A percentile compares a stretch with the other conserved stretches of the same genome.
phyloP scores from a whole-genome alignment of 2,888 invertebrate species.

The Atrina japonica region DNA sequence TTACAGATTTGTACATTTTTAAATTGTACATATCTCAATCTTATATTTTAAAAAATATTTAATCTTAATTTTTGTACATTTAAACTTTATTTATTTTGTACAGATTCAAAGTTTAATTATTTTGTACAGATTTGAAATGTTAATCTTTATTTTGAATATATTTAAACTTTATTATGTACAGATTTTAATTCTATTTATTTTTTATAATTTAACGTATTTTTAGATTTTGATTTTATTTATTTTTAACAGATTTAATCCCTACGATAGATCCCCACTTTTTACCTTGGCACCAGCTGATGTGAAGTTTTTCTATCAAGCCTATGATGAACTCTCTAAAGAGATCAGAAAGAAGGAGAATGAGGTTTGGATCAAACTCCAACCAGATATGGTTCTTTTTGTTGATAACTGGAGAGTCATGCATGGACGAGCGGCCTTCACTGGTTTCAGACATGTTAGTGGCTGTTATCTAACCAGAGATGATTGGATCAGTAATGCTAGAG shows the following conservation, averaged over 20 bases:
- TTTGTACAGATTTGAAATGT: too few relatives aligned
- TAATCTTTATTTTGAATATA: too few relatives aligned
- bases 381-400: slow-evolving; percentile 87
- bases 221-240: background rate
- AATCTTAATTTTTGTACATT: too few relatives aligned
- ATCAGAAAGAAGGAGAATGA: slow-evolving; percentile 79
- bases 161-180: too few relatives aligned
- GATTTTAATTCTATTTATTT: background rate
- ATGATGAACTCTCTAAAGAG: slow-evolving; percentile 54
- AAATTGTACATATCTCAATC: too few relatives aligned
- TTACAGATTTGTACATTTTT: too few relatives aligned
- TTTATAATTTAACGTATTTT: background rate
- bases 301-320: slow-evolving; percentile 84
- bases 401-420: slow-evolving; percentile 91
- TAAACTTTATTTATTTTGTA: too few relatives aligned
- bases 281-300: slow-evolving; percentile 83
- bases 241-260: slow-evolving; percentile 84
- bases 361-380: slow-evolving; percentile 79
- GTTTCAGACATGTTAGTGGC: slow-evolving; percentile 86
- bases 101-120: too few relatives aligned
- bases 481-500: slow-evolving; percentile 66
- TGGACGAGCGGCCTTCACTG: slow-evolving; percentile 87
- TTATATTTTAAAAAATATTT: too few relatives aligned
- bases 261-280: slow-evolving; percentile 87
- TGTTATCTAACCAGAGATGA: slow-evolving; percentile 88